Base-by-base conservation (phyloP, 2,888 invertebrate genomes). In the Sphinx pinastri region DNA sequence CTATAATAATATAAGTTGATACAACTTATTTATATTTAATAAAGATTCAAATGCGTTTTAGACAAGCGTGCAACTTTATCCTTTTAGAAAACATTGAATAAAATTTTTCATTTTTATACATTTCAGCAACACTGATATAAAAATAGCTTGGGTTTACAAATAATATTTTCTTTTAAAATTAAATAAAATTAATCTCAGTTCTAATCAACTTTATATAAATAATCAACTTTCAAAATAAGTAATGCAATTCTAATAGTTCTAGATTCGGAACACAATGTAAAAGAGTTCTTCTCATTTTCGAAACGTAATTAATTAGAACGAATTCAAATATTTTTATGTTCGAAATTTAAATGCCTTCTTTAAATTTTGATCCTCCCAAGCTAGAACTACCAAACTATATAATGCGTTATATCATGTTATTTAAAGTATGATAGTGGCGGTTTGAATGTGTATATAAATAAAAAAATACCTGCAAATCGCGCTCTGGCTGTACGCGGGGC, bases 401-500 rank as follows among this genome's bases (percentile, higher is more conserved):
- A 59, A 47, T 60, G 47, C 45, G 45, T 45, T 45, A 60, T 19
- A 19, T 19, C 47, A 47, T 60, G 60, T 60, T 60, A n/a, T n/a
- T 59, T 14, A 59, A 59, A 31, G 1, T 25, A n/a, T 59, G 59
- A 59, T n/a, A 25, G 1, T 31, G 49, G 31, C 38, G 10, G 11
- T 38, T 16, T 38, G 38, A 2, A 38, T 8, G n/a, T 51, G 31
- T 59, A 31, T 51, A 52, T 59, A 63, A 10, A 52, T 38, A 19
- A 54, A 51, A 19, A 75, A 74, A 74, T 95, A 99, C 99, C 99
- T 98, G 98, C 99, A 99, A 90, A 99, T 99, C 81, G 99, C 99
- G 92, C 99, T 99, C 95, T 99, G 99, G 93, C 99, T 99, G 93
- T 99, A 99, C 68, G 99, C 99, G 51, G 99, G 99, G 70, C 99